A percentile compares a stretch with the other conserved stretches of the same genome.
Evolutionary conservation across 2,888 invertebrate species (phyloP).

Genomic region (Hypolimnas misippus): DNA sequence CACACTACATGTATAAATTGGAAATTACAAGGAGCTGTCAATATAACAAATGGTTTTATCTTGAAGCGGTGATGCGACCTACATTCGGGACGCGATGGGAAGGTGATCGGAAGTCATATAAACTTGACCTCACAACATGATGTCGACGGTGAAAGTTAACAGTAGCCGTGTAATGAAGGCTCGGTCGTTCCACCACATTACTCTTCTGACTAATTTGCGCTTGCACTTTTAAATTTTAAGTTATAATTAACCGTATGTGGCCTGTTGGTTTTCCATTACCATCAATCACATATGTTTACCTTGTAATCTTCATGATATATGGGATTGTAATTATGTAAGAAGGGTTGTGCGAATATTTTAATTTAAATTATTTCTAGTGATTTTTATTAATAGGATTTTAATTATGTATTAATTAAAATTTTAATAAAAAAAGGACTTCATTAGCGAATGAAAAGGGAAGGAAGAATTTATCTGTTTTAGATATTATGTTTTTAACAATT

Average conservation of each 20-base stretch:
- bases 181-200: conserved; percentile 47
- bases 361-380: not conserved
- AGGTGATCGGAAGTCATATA: conserved; percentile 62
- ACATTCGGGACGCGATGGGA: conserved; percentile 49
- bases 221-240: conserved; percentile 43
- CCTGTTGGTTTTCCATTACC: conserved; percentile 39
- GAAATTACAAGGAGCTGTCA: conserved; percentile 54
- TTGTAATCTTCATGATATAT: conserved; percentile 35
- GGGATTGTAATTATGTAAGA: conserved; percentile 26
- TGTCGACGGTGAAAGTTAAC: conserved; percentile 71
- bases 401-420: too few relatives aligned
- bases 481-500: not conserved
- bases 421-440: too few relatives aligned
- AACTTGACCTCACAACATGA: conserved; percentile 68
- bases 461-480: too few relatives aligned
- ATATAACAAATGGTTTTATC: conserved; percentile 60
- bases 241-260: conserved; percentile 39
- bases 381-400: too few relatives aligned
- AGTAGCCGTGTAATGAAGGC: conserved; percentile 62
- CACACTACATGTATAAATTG: conserved; percentile 54
- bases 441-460: too few relatives aligned
- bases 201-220: conserved; percentile 44
- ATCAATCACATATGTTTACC: conserved; percentile 44
- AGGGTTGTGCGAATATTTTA: conserved; percentile 24
- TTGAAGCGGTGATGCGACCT: conserved; percentile 56